Evolutionary conservation across 1,140 invertebrate genomes (phyloP).

Genomic region (Wiebesia pumilae): DNA sequence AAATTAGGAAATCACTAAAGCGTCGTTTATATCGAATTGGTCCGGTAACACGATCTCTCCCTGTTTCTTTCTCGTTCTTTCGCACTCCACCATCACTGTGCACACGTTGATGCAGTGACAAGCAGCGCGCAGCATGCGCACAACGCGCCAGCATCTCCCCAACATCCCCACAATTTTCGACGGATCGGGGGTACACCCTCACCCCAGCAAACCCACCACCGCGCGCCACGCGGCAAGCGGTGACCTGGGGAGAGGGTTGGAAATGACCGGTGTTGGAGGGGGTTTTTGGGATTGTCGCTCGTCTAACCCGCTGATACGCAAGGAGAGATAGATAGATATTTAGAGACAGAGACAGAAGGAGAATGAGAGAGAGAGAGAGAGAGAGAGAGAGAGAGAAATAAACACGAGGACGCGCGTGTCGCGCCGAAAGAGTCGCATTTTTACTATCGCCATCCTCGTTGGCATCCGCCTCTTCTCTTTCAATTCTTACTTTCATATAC

Average conservation of each 20-base stretch:
- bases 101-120: not conserved
- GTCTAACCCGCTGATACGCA: constrained; percentile 23
- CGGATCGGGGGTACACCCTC: not conserved
- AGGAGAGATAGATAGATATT: no score
- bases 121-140: not conserved
- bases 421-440: not conserved
- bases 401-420: constrained; percentile 35
- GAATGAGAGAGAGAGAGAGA: not conserved
- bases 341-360: no score
- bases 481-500: not conserved
- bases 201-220: not conserved
- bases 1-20: constrained; percentile 47
- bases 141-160: not conserved
- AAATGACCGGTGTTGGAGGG: not conserved
- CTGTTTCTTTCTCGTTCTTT: not conserved
- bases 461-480: not conserved
- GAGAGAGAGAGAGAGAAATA: not conserved
- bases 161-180: not conserved
- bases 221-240: not conserved
- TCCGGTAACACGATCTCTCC: not conserved
- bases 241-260: no score
- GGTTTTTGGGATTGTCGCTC: constrained; percentile 13
- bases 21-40: constrained; percentile 28
- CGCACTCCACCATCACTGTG: no score
- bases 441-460: not conserved